Evolutionary conservation across 2,113 vertebrate genomes (phyloP), one percentile per base, ranked within the genome.

Genomic region (Anhinga anhinga): DNA sequence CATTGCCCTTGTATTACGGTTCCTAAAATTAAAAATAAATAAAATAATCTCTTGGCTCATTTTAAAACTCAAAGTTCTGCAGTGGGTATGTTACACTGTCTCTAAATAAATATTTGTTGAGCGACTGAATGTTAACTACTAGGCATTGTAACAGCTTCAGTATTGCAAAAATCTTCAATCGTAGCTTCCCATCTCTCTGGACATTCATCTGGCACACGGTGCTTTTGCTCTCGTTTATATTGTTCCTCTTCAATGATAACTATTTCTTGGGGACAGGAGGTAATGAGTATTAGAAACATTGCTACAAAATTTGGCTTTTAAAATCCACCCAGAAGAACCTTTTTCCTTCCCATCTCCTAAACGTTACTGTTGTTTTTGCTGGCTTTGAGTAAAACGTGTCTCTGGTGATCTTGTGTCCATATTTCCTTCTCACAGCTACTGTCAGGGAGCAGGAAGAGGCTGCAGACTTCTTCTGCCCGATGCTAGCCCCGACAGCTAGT

Each of bases 101-200:
- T 82, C 65, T 88, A 92, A 95, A 84, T 82, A 97, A 96, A 89
- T 95, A 93, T 93, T 95, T 95, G 88, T 74, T 52, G 42, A 82
- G 62, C 82, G 94, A 95, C 86, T 95, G 70, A 91, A 94, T 81
- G 94, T 95, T 96, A 89, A 94, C 92, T 93, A 56, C 66, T 40
- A 78, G n/a, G 59, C 40, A 76, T 38, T 84, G 27, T 79, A 91
- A 44, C 6, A 4, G 70, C 40, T 87, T 94, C 86, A 61, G 44
- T 65, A 73, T 59, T 86, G 88, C 85, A 95, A 70, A 90, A 93
- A 90, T 58, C 69, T 66, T 89, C 62, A 82, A 0, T 79, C 42
- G 9, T 40, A 61, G 4, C 49, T 81, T 93, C 34, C 21, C 18
- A 27, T 62, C 18, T 86, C 80, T 93, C 66, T 56, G 25, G 30